Base-by-base conservation (phyloP, 2,888 invertebrate genomes). In the Deladenus siricidicola region DNA sequence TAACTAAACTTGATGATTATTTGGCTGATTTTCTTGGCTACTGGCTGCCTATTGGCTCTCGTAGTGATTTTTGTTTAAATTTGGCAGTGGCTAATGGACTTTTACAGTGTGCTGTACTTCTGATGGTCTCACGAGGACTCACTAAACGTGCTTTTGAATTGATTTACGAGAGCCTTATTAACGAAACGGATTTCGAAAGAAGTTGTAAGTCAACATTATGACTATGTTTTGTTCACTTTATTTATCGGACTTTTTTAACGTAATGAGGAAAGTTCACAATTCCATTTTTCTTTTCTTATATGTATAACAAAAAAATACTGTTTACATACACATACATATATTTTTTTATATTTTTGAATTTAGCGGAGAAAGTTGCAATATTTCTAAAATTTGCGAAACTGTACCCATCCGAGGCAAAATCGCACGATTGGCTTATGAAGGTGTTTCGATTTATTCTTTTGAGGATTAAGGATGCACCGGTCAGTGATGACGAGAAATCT, bases 11-110 rank as follows among this genome's bases (percentile, higher is more conserved):
- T n/a, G 70, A 71, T 48, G 24, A 30, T 17, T 54, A 62, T 21
- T 55, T 72, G 23, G 45, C 59, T 59, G 65, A 67, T 4, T 26
- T 67, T 1, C 58, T 75, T 1, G 47, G 48, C 3, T 74, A 69
- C 59, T 75, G 75, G 75, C 60, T 73, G 19, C 69, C 73, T 3
- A 56, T 71, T 4, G 75, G 72, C 8, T 62, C 73, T 1, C 49
- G 60, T 6, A 70, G 62, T 14, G 75, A 75, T 56, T 64, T 57
- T 53, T 75, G 75, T 58, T 56, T 75, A 50, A 75, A 75, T 54
- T 47, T 64, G 6, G 66, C 68, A 4, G 66, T 71, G 10, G 64
- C 61, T 2, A 51, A 42, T 4, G 56, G 55, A 4, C 58, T 66
- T 1, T n/a, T 62, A 39, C 44, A 58, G 29, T 51, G 54, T 24